phyloP scores from a whole-genome alignment of 2,888 invertebrate genomes.

The Balanococcus diminutus region DNA sequence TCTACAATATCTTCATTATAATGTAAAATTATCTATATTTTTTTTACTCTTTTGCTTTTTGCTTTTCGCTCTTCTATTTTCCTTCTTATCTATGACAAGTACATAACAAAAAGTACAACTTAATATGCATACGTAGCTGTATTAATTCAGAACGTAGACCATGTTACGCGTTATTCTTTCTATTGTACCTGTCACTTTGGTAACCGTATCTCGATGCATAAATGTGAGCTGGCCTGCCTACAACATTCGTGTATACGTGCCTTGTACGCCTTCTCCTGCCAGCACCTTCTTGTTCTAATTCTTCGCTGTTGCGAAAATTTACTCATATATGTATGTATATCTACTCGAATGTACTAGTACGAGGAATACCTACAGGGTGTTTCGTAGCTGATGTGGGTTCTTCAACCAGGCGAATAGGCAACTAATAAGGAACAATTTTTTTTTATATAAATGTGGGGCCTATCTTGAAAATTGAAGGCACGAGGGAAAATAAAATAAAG shows the following conservation, averaged over 20 bases:
- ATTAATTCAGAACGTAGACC: background rate
- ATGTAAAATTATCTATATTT: conserved; percentile 10
- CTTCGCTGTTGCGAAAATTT: conserved; percentile 27
- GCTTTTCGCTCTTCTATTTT: background rate
- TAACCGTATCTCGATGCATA: background rate
- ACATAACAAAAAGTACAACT: conserved; percentile 29
- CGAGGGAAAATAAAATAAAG: too few relatives aligned
- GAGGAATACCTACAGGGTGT: background rate
- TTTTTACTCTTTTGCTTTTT: background rate
- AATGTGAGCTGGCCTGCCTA: background rate
- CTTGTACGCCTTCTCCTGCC: background rate
- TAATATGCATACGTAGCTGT: conserved; percentile 4
- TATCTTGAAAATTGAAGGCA: too few relatives aligned
- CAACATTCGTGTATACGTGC: background rate
- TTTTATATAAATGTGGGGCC: too few relatives aligned
- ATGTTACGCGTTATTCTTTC: conserved; percentile 28
- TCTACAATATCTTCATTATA: conserved; percentile 22
- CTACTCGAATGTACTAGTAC: background rate
- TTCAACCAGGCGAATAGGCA: too few relatives aligned
- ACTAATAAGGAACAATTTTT: too few relatives aligned
- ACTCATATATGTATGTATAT: background rate
- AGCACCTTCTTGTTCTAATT: conserved; percentile 7
- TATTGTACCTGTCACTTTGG: conserved; percentile 17
- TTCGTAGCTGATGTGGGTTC: too few relatives aligned
- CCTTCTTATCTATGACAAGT: conserved; percentile 33